Conservation (phyloP, 2,888 invertebrate genomes). For the Pachydiplax longipennis region DNA sequence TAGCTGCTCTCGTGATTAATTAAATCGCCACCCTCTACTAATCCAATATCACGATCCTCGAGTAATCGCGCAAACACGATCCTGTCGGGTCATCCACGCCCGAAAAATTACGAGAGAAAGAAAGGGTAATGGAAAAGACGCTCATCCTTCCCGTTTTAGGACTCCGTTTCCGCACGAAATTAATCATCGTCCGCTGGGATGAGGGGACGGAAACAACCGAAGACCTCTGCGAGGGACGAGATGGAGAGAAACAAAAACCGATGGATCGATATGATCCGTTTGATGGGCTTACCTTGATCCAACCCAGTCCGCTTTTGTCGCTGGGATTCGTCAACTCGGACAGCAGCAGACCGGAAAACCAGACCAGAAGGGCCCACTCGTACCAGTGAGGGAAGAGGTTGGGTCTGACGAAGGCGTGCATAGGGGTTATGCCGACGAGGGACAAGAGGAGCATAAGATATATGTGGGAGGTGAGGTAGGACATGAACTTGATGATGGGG, state of each 20-base stretch:
- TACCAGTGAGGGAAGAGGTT: constrained; percentile 90
- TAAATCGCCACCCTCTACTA: too few relatives aligned
- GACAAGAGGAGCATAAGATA: constrained; percentile 94
- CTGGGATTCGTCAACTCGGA: constrained; percentile 98
- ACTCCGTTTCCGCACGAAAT: too few relatives aligned
- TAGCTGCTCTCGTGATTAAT: too few relatives aligned
- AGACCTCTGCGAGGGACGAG: background rate
- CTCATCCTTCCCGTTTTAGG: too few relatives aligned
- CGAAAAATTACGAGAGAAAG: background rate
- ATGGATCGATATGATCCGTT: background rate
- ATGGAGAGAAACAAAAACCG: background rate
- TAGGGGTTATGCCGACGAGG: constrained; percentile 87
- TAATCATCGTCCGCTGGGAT: background rate
- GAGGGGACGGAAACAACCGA: background rate
- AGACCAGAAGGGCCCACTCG: constrained; percentile 93
- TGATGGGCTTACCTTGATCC: constrained; percentile 72
- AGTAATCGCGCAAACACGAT: too few relatives aligned
- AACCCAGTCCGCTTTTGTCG: constrained; percentile 95
- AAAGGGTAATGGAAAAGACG: background rate
- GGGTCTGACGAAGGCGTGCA: constrained; percentile 78
- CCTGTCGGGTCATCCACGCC: background rate
- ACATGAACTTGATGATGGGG: constrained; percentile 99
- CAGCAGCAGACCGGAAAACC: constrained; percentile 92
- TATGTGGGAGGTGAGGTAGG: constrained; percentile 97
- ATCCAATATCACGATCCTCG: too few relatives aligned